Conservation (phyloP, 2,797 vertebrate species). For the Coilia nasus region DNA sequence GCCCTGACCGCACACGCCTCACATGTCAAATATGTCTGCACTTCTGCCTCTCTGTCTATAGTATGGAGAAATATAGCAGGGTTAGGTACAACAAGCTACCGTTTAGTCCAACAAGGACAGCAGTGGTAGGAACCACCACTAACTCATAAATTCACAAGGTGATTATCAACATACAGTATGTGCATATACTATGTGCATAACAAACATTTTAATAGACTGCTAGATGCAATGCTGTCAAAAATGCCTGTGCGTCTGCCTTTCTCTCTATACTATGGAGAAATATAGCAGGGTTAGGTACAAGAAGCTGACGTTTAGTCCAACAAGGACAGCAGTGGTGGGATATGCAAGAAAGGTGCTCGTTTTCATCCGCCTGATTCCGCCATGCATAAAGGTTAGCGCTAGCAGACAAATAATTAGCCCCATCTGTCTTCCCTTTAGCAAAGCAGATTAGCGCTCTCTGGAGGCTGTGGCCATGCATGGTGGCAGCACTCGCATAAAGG, state of each 20-base stretch:
- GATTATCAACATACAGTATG: too few relatives aligned
- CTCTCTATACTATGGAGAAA: too few relatives aligned
- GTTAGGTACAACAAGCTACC: too few relatives aligned
- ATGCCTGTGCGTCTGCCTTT: too few relatives aligned
- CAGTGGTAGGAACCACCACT: constrained; percentile 34
- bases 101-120: constrained; percentile 59
- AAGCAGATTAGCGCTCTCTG: constrained; percentile 52
- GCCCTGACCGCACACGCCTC: background rate
- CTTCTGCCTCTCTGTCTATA: too few relatives aligned
- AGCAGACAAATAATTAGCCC: constrained; percentile 61
- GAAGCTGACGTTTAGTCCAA: constrained; percentile 34
- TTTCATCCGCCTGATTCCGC: constrained; percentile 2
- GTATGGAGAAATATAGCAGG: too few relatives aligned
- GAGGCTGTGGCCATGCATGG: background rate
- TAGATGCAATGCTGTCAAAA: too few relatives aligned
- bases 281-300: too few relatives aligned
- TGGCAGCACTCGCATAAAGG: background rate
- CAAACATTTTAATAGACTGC: too few relatives aligned
- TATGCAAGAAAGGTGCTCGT: constrained; percentile 22
- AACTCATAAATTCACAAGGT: too few relatives aligned
- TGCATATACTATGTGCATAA: too few relatives aligned
- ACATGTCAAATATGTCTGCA: too few relatives aligned
- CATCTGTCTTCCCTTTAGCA: constrained; percentile 60
- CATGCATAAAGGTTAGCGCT: constrained; percentile 15
- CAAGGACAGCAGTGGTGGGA: constrained; percentile 57